Evolutionary conservation across 2,113 vertebrate species (phyloP), one percentile per base, ranked within the genome.

Genomic region (Ageneiosus marmoratus): DNA sequence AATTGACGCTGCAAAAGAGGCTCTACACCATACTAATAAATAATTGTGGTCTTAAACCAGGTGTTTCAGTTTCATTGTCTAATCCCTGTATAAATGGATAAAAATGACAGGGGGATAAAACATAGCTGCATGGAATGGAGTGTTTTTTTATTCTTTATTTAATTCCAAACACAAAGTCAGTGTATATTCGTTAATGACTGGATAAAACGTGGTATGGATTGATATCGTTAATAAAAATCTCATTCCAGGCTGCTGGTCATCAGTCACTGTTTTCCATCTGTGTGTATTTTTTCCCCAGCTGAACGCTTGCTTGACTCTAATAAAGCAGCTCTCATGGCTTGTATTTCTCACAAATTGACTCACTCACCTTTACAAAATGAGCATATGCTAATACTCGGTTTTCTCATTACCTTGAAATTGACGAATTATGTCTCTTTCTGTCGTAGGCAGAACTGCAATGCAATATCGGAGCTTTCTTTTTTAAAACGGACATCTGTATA

Each of bases 401-500:
- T 84, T 83, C 85, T 83, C 89, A 86, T 84, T 84, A 85, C 65
- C 55, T 46, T 63, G 70, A 85, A 72, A 81, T 83, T 82, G 77
- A 86, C 80, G 84, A 89, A 91, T 90, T 82, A 79, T 86, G 87
- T 83, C 78, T 80, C 77, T 79, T 37, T 22, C 73, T 44, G 81
- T 88, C 84, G 56, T 84, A 89, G 89, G 88, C 51, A 77, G 77
- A 83, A 62, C 88, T 83, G 83, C 89, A 88, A 84, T 87, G 85
- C 88, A 88, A 85, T 87, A 83, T 79, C 79, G 88, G 89, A 81
- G 87, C 77, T 48, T 29, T 2, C 1, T 5, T 15, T n/a, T 48
- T 7, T 73, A 16, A 34, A 75, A 89, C 82, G 88, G 90, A 92
- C 92, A 93, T 92, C 91, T 93, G 91, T 92, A 91, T 90, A 91